These are phyloP conservation scores for Globia sparganii DNA, from an alignment of 2,888 invertebrate genomes.

Conservation along the genomic window DNA sequence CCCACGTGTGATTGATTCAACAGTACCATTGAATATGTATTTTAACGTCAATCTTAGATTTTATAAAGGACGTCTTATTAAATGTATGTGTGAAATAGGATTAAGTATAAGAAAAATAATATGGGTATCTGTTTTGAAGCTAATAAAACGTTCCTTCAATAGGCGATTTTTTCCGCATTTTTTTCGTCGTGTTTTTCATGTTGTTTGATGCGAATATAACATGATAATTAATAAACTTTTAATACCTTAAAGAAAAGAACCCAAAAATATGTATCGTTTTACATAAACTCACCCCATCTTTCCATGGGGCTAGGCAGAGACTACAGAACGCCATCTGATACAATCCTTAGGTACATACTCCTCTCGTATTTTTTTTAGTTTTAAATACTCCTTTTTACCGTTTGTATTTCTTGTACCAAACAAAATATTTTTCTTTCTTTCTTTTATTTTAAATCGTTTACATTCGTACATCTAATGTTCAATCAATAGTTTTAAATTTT, in stretches of 20 bases:
- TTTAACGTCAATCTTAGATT: background rate
- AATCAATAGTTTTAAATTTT: background rate
- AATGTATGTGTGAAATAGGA: constrained; percentile 2
- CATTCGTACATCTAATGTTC: no score
- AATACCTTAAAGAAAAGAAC: background rate
- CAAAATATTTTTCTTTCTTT: no score
- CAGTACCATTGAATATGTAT: constrained; percentile 13
- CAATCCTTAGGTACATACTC: background rate
- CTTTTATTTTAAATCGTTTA: no score
- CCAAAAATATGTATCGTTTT: background rate
- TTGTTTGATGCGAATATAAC: background rate
- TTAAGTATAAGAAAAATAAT: constrained; percentile 6
- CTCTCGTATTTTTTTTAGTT: no score
- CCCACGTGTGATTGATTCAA: constrained; percentile 2
- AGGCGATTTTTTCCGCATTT: background rate
- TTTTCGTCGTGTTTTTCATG: background rate
- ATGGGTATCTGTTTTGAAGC: background rate
- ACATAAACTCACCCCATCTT: background rate
- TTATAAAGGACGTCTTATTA: background rate
- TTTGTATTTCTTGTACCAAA: no score
- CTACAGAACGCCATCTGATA: background rate
- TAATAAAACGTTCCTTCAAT: background rate
- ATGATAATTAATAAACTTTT: background rate
- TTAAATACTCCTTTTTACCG: no score
- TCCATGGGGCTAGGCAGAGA: background rate